A percentile compares a stretch with the other conserved stretches of the same genome.
Conservation (phyloP, 2,113 vertebrate species). For the Brachypodius melanocephalos region DNA sequence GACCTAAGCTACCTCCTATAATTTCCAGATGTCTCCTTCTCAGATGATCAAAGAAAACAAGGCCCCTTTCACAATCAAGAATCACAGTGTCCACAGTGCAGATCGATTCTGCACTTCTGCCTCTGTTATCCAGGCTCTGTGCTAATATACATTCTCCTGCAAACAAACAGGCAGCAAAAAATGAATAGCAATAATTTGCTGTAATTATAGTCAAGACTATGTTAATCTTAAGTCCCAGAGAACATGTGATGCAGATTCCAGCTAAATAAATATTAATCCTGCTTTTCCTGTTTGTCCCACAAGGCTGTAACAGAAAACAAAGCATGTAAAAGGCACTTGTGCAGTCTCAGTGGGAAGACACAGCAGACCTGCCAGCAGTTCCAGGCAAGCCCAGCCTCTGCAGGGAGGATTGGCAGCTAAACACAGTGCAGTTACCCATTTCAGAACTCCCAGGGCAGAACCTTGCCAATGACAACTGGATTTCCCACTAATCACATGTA, state of each 20-base stretch:
- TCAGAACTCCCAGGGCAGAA: background rate
- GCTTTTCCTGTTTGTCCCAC: background rate
- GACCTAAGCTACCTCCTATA: slow-evolving; percentile 66
- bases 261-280: slow-evolving; percentile 46
- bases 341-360: background rate
- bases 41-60: slow-evolving; percentile 63
- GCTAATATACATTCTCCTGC: background rate
- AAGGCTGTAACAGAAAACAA: background rate
- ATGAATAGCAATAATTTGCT: background rate
- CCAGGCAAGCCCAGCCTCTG: background rate
- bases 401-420: background rate
- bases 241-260: slow-evolving; percentile 31
- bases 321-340: background rate
- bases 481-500: background rate
- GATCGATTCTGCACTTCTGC: background rate
- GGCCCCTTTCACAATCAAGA: slow-evolving; percentile 61
- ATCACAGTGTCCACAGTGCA: slow-evolving; percentile 11
- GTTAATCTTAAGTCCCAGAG: slow-evolving; percentile 23
- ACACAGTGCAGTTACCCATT: background rate
- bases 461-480: background rate
- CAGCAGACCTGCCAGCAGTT: background rate
- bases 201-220: background rate
- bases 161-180: slow-evolving; percentile 1
- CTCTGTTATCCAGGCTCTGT: background rate
- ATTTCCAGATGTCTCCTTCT: slow-evolving; percentile 64